These are phyloP conservation scores for Diachrysia chrysitis DNA, from an alignment of 2,888 invertebrate species.

Conservation along the genomic window DNA sequence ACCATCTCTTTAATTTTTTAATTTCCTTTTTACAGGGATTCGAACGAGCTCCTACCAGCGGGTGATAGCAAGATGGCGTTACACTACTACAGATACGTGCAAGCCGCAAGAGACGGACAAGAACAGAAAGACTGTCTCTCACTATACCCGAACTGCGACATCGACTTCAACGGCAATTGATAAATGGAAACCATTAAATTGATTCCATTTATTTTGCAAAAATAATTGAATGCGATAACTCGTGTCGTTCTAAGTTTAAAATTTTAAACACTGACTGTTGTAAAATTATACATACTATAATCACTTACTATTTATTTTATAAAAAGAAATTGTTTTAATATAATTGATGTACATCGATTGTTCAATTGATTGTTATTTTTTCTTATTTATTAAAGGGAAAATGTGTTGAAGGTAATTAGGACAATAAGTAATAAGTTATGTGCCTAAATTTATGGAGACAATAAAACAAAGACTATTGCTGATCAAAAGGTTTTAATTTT, in stretches of 20 bases:
- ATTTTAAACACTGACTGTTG: neutral
- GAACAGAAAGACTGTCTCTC: conserved; percentile 93
- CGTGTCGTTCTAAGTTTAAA: neutral
- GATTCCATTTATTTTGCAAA: neutral
- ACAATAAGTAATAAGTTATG: neutral
- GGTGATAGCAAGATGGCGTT: conserved; percentile 92
- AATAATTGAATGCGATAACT: neutral
- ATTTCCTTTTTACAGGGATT: conserved; percentile 91
- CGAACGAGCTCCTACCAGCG: conserved; percentile 92
- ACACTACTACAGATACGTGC: conserved; percentile 93
- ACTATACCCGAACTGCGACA: conserved; percentile 91
- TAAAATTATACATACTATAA: neutral
- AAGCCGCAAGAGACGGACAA: conserved; percentile 95
- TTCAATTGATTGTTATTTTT: neutral
- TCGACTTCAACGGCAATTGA: conserved; percentile 90
- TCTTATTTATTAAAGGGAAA: conserved; percentile 2
- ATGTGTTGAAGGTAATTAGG: neutral
- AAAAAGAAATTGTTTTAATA: neutral
- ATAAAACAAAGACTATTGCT: neutral
- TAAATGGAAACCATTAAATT: conserved; percentile 25
- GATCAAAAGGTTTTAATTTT: neutral
- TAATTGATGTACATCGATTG: neutral
- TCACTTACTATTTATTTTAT: neutral
- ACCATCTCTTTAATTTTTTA: too few species aligned
- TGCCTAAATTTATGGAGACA: neutral